phyloP scores from a whole-genome alignment of 92 coral and sea anemone genomes.

The Parazoanthus atlanticus region DNA sequence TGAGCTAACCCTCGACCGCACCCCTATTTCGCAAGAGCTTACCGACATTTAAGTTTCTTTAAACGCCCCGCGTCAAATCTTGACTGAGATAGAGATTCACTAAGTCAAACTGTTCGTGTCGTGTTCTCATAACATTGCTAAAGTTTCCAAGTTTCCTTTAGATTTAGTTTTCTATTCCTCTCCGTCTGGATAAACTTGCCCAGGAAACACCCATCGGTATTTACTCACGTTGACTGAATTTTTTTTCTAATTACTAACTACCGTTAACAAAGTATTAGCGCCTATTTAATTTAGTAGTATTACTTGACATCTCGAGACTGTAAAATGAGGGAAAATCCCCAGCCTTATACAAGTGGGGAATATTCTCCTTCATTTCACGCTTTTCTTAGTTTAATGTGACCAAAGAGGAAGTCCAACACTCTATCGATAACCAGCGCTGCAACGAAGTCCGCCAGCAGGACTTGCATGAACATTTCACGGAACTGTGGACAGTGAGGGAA shows the following conservation, averaged over 20 bases:
- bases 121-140: neutral
- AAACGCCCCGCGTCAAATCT: neutral
- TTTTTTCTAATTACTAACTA: neutral
- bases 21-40: too few relatives aligned
- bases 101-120: neutral
- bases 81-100: neutral
- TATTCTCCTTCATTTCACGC: constrained; percentile 10
- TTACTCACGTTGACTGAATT: neutral
- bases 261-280: neutral
- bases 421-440: constrained; percentile 84
- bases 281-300: neutral
- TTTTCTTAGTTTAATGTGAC: constrained; percentile 69
- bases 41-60: too few relatives aligned
- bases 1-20: too few relatives aligned
- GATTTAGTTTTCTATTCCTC: neutral
- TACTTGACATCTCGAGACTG: neutral
- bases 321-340: neutral
- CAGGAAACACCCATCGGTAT: neutral
- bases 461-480: constrained; percentile 86
- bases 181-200: neutral
- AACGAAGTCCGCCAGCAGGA: constrained; percentile 74
- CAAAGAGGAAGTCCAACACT: constrained; percentile 84
- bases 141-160: neutral
- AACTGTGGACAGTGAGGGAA: constrained; percentile 54
- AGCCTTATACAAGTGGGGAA: neutral